Base-by-base conservation (phyloP, 2,797 vertebrate species). In the Cetoscarus ocellatus region DNA sequence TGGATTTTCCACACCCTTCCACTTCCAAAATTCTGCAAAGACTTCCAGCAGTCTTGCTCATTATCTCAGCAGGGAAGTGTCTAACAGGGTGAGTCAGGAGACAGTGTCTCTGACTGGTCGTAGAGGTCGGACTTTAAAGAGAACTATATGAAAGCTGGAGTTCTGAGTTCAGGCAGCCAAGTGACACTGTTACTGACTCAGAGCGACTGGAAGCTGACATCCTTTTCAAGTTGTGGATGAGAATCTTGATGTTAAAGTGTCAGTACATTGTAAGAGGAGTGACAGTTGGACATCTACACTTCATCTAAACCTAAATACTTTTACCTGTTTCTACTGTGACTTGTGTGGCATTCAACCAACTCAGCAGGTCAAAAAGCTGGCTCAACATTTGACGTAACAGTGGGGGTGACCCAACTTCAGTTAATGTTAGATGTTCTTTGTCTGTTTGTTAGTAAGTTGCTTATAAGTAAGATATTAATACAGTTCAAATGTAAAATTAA, bases 91-190 rank as follows among this genome's bases (percentile, higher is more conserved):
- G 48, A 72, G 74, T 71, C 40, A 3, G 10, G 61, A 58, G 60
- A 38, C 43, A 13, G 59, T 15, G 36, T 59, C 48, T 48, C 56
- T 67, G 69, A 70, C n/a, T 44, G 64, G 79, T 70, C 75, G 71
- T 54, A 74, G 52, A 70, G 67, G 83, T 18, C 39, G 56, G 1
- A 38, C 78, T 80, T 63, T 75, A 75, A 87, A 87, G 75, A 67
- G 75, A 70, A 61, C 57, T 5, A 83, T 72, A 88, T 86, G 82
- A 89, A 91, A 90, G 79, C 61, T 56, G 9, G 18, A 53, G 39
- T 60, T 61, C 58, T 7, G 40, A 69, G 68, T 50, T 71, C 59
- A 61, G 62, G 39, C 68, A 11, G 58, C 71, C 67, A 60, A 70
- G 75, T 55, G 75, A 69, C 51, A 51, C 74, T 14, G 36, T 9